A percentile compares a stretch with the other conserved stretches of the same genome.
Evolutionary conservation across 2,888 invertebrate genomes (phyloP).

Genomic region (Stramonita haemastoma): DNA sequence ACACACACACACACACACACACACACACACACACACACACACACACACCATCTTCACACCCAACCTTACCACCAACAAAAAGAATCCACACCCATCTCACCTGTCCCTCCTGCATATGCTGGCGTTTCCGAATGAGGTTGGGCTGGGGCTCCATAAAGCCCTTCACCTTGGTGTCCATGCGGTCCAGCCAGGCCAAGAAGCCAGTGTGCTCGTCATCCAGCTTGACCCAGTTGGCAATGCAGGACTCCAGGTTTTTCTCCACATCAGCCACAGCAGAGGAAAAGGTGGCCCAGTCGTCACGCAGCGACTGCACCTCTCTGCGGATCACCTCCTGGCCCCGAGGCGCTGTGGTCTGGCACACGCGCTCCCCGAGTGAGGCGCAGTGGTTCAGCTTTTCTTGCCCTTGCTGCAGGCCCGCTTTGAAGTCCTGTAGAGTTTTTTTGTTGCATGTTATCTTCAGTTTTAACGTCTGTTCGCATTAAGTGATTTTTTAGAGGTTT

Average conservation of each 20-base stretch:
- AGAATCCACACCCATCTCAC: conserved; percentile 49
- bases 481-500: no score
- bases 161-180: conserved; percentile 64
- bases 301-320: conserved; percentile 68
- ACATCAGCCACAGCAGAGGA: conserved; percentile 81
- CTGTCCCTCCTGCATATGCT: conserved; percentile 64
- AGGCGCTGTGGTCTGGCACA: conserved; percentile 82
- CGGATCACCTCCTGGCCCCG: conserved; percentile 72
- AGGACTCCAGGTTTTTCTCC: conserved; percentile 90
- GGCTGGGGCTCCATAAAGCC: conserved; percentile 60
- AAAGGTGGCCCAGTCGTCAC: conserved; percentile 72
- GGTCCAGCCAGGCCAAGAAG: conserved; percentile 87
- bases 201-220: conserved; percentile 91
- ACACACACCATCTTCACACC: background rate
- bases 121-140: conserved; percentile 63
- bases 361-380: conserved; percentile 81
- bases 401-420: conserved; percentile 80
- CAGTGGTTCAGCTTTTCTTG: conserved; percentile 83
- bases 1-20: background rate
- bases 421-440: conserved; percentile 78
- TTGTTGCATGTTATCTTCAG: no score
- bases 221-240: conserved; percentile 92
- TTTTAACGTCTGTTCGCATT: no score
- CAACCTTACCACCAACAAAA: background rate
- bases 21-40: background rate